Percentiles rank a stretch among this genome's conserved stretches.
phyloP scores from a whole-genome alignment of 2,113 vertebrate species.

The Phylloscopus whistleri region DNA sequence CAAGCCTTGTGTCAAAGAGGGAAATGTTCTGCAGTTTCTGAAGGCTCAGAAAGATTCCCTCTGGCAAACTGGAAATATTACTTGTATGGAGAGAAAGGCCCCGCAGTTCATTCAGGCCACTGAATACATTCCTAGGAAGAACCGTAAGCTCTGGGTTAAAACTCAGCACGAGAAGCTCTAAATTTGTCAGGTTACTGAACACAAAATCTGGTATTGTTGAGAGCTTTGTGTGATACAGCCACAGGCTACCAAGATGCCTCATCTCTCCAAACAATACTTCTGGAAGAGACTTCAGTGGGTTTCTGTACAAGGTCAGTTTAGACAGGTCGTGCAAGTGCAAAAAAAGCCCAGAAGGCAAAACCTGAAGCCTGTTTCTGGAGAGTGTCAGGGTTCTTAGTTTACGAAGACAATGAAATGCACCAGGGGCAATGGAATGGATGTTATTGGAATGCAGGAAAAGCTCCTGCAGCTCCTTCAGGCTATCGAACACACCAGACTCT shows the following conservation, averaged over 20 bases:
- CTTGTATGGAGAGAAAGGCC: constrained; percentile 78
- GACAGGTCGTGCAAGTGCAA: constrained; percentile 74
- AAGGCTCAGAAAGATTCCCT: constrained; percentile 76
- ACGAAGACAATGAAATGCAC: constrained; percentile 75
- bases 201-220: constrained; percentile 78
- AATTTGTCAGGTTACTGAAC: constrained; percentile 84
- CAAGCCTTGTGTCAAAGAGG: constrained; percentile 73
- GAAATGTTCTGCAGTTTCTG: constrained; percentile 62
- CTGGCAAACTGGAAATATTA: constrained; percentile 71
- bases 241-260: constrained; percentile 76
- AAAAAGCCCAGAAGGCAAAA: constrained; percentile 78
- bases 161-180: constrained; percentile 74
- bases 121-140: constrained; percentile 78
- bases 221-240: constrained; percentile 81
- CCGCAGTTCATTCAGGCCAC: constrained; percentile 73
- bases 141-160: constrained; percentile 70
- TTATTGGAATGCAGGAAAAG: constrained; percentile 78
- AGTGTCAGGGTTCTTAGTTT: constrained; percentile 73
- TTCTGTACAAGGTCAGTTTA: constrained; percentile 79
- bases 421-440: constrained; percentile 71
- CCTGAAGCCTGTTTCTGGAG: constrained; percentile 76
- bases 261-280: constrained; percentile 83
- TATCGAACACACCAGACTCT: constrained; percentile 71
- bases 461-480: constrained; percentile 71
- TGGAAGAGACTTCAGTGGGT: constrained; percentile 81